These are phyloP conservation scores for Papilio dardanus DNA, from an alignment of 1,140 invertebrate species.

Conservation along the genomic window DNA sequence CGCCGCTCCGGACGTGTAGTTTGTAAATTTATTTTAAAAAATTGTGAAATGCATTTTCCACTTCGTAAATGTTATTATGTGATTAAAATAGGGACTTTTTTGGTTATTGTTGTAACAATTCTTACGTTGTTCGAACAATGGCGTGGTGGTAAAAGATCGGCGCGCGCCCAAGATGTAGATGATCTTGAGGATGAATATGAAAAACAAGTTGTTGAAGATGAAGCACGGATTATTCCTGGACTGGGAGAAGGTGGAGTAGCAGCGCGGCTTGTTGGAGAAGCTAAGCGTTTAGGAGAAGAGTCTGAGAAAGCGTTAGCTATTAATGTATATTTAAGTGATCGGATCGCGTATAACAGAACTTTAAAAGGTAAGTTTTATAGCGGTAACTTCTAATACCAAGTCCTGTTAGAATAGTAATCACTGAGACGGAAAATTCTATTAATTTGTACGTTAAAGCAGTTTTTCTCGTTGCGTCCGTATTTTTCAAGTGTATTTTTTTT, in stretches of 20 bases:
- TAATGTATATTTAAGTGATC: conserved; percentile 74
- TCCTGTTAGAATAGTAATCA: conserved; percentile 21
- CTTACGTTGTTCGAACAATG: conserved; percentile 68
- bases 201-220: conserved; percentile 66
- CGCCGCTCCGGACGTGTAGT: conserved; percentile 41
- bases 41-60: conserved; percentile 62
- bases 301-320: conserved; percentile 71
- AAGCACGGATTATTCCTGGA: conserved; percentile 66
- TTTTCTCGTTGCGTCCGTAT: not conserved
- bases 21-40: conserved; percentile 44
- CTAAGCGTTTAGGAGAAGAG: conserved; percentile 64
- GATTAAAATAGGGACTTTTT: conserved; percentile 60
- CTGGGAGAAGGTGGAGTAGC: conserved; percentile 69
- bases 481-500: not conserved
- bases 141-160: conserved; percentile 64
- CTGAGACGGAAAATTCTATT: conserved; percentile 8
- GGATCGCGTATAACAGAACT: conserved; percentile 72
- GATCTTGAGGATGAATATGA: conserved; percentile 58
- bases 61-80: conserved; percentile 70
- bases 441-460: not conserved
- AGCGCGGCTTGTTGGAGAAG: conserved; percentile 59
- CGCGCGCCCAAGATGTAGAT: conserved; percentile 50
- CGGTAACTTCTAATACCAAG: conserved; percentile 8
- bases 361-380: conserved; percentile 60
- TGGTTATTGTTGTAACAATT: conserved; percentile 62